Percentiles rank a stretch among this genome's conserved stretches.
Evolutionary conservation across 2,797 vertebrate species (phyloP).

Genomic region (Margarornis squamiger): DNA sequence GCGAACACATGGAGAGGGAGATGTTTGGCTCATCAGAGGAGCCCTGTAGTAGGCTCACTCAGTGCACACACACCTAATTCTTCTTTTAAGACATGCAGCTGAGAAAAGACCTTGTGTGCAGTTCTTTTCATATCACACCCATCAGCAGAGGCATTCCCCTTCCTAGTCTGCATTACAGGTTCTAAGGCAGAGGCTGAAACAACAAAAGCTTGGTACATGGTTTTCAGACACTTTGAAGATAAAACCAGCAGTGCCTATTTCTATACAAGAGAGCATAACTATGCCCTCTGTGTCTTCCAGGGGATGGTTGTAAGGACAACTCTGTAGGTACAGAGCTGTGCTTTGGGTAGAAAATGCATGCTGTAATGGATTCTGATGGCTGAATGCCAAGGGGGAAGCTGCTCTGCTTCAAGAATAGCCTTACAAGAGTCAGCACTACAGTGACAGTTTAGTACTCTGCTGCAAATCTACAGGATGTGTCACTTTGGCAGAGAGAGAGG

Average conservation of each 20-base stretch:
- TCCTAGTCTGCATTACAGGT: background rate
- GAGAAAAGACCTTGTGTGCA: background rate
- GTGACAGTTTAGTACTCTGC: conserved; percentile 55
- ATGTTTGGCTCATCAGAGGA: background rate
- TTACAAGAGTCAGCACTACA: conserved; percentile 65
- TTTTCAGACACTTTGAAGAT: background rate
- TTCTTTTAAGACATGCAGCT: background rate
- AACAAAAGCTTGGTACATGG: background rate
- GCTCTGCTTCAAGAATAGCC: conserved; percentile 64
- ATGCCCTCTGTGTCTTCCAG: background rate
- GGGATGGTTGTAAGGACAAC: background rate
- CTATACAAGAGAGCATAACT: background rate
- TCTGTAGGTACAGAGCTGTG: background rate
- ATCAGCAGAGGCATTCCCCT: background rate
- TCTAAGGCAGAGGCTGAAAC: background rate
- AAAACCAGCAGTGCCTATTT: background rate
- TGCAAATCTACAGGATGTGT: conserved; percentile 66
- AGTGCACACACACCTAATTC: background rate
- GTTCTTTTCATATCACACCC: background rate
- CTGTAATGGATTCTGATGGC: conserved; percentile 59
- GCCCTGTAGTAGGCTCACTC: background rate
- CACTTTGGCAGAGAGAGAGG: conserved; percentile 58
- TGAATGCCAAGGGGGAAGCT: conserved; percentile 56
- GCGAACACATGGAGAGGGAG: background rate
- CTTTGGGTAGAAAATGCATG: conserved; percentile 39